These are phyloP conservation scores for Formica aserva DNA, from an alignment of 2,888 invertebrate species.

Conservation along the genomic window DNA sequence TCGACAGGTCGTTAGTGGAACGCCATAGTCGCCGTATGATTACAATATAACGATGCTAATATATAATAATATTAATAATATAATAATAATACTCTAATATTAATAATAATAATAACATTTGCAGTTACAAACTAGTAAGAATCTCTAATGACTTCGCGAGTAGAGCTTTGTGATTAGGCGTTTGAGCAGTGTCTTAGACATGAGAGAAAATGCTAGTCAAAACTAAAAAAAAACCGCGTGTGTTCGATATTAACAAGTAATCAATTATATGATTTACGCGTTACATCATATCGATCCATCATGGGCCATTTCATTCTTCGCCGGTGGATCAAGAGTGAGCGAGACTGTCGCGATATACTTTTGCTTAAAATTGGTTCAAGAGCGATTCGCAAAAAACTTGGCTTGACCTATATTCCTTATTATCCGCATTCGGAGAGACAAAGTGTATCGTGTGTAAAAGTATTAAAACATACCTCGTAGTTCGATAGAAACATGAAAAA, in stretches of 20 bases:
- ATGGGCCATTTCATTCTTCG: background rate
- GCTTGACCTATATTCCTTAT: conserved; percentile 13
- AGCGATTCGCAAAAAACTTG: conserved; percentile 26
- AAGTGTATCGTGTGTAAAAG: conserved; percentile 77
- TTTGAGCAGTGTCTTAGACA: conserved; percentile 83
- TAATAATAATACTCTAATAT: conserved; percentile 44
- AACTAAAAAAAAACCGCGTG: conserved; percentile 20
- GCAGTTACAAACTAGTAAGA: conserved; percentile 84
- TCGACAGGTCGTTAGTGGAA: conserved; percentile 30
- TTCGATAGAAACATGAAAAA: conserved; percentile 77
- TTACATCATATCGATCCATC: conserved; percentile 18
- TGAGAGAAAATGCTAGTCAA: conserved; percentile 69
- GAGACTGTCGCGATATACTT: conserved; percentile 26
- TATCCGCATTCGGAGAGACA: conserved; percentile 13
- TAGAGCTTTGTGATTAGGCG: conserved; percentile 83
- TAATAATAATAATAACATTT: conserved; percentile 66
- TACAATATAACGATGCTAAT: conserved; percentile 47
- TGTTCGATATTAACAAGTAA: conserved; percentile 33
- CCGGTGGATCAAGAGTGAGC: conserved; percentile 43
- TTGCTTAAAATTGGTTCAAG: conserved; percentile 39
- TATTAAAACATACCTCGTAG: conserved; percentile 80
- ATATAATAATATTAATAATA: conserved; percentile 57
- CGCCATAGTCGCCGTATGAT: conserved; percentile 32
- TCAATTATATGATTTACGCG: conserved; percentile 37
- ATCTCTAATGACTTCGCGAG: conserved; percentile 85